Percentiles rank a stretch among this genome's conserved stretches.
phyloP scores from a whole-genome alignment of 2,797 vertebrate species.

The Sebastes minor region DNA sequence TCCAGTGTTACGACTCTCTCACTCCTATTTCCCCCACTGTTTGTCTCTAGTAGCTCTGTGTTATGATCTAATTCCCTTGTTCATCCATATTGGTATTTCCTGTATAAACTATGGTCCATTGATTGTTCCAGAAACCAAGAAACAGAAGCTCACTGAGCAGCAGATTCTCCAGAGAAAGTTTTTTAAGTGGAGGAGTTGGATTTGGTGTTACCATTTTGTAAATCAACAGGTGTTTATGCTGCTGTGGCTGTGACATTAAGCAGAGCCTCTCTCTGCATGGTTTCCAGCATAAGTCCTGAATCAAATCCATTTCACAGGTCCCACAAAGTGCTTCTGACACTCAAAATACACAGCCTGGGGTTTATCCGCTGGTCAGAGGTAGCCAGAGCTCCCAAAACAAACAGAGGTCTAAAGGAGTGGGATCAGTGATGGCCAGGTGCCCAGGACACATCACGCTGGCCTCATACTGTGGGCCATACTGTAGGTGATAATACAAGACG shows the following conservation, averaged over 20 bases:
- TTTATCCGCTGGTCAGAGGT: constrained; percentile 78
- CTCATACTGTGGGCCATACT: constrained; percentile 52
- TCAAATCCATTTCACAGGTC: constrained; percentile 78
- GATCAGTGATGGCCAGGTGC: constrained; percentile 73
- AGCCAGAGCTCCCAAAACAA: constrained; percentile 80
- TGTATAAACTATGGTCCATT: constrained; percentile 76
- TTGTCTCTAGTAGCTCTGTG: constrained; percentile 50
- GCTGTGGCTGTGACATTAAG: constrained; percentile 70
- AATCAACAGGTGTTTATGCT: constrained; percentile 84
- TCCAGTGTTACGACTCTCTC: constrained; percentile 54
- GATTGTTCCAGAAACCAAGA: constrained; percentile 78
- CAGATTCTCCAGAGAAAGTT: constrained; percentile 53
- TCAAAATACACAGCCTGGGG: constrained; percentile 78
- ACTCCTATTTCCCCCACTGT: constrained; percentile 54
- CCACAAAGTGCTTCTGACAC: constrained; percentile 81
- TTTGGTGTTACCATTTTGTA: constrained; percentile 46
- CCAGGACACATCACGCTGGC: constrained; percentile 66
- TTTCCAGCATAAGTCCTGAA: constrained; percentile 64
- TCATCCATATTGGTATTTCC: constrained; percentile 78
- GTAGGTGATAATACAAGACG: constrained; percentile 62
- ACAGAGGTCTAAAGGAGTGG: constrained; percentile 75
- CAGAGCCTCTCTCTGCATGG: constrained; percentile 62
- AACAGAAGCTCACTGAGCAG: constrained; percentile 65
- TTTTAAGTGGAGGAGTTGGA: constrained; percentile 63
- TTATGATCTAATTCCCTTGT: constrained; percentile 75